Percentiles rank a stretch among this genome's conserved stretches.
Conservation (phyloP, 2,113 vertebrate genomes). For the Apodemus speciosus region DNA sequence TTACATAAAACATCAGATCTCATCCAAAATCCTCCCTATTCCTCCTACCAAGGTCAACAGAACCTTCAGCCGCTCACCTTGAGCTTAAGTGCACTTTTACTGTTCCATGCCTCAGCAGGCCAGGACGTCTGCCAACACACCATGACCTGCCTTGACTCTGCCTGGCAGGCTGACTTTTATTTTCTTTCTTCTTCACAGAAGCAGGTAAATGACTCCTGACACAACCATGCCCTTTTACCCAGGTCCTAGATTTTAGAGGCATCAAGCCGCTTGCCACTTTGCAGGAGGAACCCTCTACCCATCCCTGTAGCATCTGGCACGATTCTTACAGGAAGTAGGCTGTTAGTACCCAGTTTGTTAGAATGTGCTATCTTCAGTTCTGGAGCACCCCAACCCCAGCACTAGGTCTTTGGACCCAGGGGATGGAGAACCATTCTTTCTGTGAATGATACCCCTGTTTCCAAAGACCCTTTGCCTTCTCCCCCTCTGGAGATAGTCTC, state of each 20-base stretch:
- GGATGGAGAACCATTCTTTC: not conserved
- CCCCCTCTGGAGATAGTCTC: not conserved
- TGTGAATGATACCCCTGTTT: slow-evolving; percentile 40
- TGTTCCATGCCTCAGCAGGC: no score
- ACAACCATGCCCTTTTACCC: not conserved
- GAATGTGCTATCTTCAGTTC: slow-evolving; percentile 36
- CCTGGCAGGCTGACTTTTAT: no score
- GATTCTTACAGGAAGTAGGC: slow-evolving; percentile 44
- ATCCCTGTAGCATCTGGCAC: slow-evolving; percentile 11
- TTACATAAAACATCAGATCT: not conserved
- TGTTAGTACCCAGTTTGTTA: slow-evolving; percentile 52
- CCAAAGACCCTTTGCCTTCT: not conserved
- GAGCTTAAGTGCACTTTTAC: no score
- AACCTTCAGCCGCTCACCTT: no score
- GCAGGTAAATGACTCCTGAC: not conserved
- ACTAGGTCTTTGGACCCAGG: not conserved
- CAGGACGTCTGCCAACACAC: no score
- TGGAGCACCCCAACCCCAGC: not conserved
- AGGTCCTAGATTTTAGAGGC: not conserved
- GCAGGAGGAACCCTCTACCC: not conserved
- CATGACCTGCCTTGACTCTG: no score
- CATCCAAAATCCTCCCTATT: no score
- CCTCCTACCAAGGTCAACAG: no score
- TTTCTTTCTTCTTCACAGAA: not conserved
- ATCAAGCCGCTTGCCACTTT: not conserved